phyloP scores from a whole-genome alignment of 2,797 vertebrate species.

The Enteromius argenteus region DNA sequence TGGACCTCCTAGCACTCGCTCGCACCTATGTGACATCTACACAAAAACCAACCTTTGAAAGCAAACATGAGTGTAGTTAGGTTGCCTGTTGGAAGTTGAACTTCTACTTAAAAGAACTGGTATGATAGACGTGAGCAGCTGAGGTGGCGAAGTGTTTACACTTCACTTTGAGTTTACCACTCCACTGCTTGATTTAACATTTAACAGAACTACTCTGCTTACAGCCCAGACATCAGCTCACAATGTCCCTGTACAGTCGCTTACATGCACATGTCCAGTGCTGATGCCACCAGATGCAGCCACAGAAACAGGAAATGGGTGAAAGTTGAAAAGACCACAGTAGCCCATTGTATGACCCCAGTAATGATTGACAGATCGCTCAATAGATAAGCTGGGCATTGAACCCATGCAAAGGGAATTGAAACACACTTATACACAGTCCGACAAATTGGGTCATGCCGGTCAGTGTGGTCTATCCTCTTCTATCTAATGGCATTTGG shows the following conservation, averaged over 20 bases:
- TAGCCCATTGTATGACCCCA: conserved; percentile 26
- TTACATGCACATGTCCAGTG: conserved; percentile 15
- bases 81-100: conserved; percentile 16
- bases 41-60: conserved; percentile 42
- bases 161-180: background rate
- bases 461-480: conserved; percentile 39
- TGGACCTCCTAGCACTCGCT: background rate
- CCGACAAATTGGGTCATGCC: conserved; percentile 24
- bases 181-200: background rate
- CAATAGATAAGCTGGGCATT: conserved; percentile 53
- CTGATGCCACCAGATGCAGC: conserved; percentile 16
- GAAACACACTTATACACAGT: conserved; percentile 27
- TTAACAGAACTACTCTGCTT: background rate
- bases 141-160: background rate
- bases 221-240: conserved; percentile 6
- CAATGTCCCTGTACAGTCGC: background rate
- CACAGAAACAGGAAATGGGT: conserved; percentile 65
- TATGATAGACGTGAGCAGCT: background rate
- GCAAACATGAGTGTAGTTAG: conserved; percentile 19
- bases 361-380: conserved; percentile 72
- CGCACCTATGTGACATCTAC: background rate
- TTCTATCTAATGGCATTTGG: conserved; percentile 41
- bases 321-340: conserved; percentile 64
- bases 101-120: background rate
- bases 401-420: conserved; percentile 45